Evolutionary conservation across 1,140 invertebrate species (phyloP).

Genomic region (Drosophila nannoptera): DNA sequence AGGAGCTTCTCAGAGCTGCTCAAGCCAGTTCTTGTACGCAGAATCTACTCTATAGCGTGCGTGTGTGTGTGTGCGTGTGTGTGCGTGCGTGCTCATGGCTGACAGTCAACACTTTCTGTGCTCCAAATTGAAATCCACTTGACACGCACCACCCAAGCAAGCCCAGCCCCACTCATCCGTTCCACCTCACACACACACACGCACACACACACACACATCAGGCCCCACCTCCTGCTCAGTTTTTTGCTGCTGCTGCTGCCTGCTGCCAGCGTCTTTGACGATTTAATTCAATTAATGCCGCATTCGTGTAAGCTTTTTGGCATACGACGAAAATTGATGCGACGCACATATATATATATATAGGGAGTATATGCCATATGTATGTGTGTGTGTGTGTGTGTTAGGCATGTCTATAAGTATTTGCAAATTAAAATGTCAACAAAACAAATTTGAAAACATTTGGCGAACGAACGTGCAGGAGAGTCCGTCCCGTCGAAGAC

Average conservation of each 20-base stretch:
- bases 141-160: conserved; percentile 44
- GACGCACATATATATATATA: conserved; percentile 1
- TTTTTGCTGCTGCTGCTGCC: neutral
- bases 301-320: conserved; percentile 49
- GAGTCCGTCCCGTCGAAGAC: conserved; percentile 2
- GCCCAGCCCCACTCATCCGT: too few relatives aligned
- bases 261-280: conserved; percentile 55
- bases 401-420: conserved; percentile 46
- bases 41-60: neutral
- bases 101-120: conserved; percentile 73
- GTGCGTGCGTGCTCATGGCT: conserved; percentile 63
- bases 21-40: too few relatives aligned
- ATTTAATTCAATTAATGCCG: conserved; percentile 77
- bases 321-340: conserved; percentile 50
- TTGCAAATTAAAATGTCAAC: conserved; percentile 74
- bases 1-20: too few relatives aligned
- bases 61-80: conserved; percentile 28
- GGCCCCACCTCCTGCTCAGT: conserved; percentile 8
- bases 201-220: too few relatives aligned
- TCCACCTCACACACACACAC: too few relatives aligned
- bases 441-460: conserved; percentile 55
- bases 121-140: conserved; percentile 67
- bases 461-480: conserved; percentile 19
- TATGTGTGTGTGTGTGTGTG: neutral
- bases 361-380: neutral